A percentile compares a stretch with the other conserved stretches of the same genome.
Conservation (phyloP, 2,797 vertebrate genomes). For the Helicolenus hilgendorfi region DNA sequence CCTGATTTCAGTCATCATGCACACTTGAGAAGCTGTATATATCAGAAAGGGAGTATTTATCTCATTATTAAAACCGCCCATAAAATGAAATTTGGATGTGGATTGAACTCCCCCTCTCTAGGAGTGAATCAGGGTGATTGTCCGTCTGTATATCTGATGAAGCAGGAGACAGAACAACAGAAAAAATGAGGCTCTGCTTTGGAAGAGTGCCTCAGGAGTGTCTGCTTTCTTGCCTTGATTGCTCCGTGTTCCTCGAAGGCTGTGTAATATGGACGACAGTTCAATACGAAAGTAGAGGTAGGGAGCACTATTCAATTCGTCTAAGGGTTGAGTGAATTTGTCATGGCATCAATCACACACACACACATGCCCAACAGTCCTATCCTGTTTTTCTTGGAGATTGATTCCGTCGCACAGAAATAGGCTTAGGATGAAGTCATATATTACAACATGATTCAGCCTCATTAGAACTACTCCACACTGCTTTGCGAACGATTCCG, state of each 20-base stretch:
- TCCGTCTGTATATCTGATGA: slow-evolving; percentile 72
- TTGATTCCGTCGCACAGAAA: slow-evolving; percentile 60
- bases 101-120: slow-evolving; percentile 23
- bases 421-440: slow-evolving; percentile 47
- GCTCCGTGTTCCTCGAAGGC: slow-evolving; percentile 64
- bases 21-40: slow-evolving; percentile 55
- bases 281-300: slow-evolving; percentile 57
- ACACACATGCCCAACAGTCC: slow-evolving; percentile 9
- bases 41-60: slow-evolving; percentile 42
- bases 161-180: slow-evolving; percentile 55
- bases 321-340: slow-evolving; percentile 74
- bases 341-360: slow-evolving; percentile 40
- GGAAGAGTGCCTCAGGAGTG: slow-evolving; percentile 65
- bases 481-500: slow-evolving; percentile 9
- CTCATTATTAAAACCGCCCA: slow-evolving; percentile 17
- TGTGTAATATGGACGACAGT: slow-evolving; percentile 57
- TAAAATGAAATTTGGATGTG: slow-evolving; percentile 42
- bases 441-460: slow-evolving; percentile 64
- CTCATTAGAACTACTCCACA: slow-evolving; percentile 70
- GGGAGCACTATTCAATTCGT: slow-evolving; percentile 70
- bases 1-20: slow-evolving; percentile 75
- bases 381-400: slow-evolving; percentile 54
- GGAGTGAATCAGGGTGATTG: slow-evolving; percentile 68
- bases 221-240: slow-evolving; percentile 61
- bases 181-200: slow-evolving; percentile 63